Evolutionary conservation across 2,113 vertebrate genomes (phyloP).

Genomic region (Okapia johnstoni): DNA sequence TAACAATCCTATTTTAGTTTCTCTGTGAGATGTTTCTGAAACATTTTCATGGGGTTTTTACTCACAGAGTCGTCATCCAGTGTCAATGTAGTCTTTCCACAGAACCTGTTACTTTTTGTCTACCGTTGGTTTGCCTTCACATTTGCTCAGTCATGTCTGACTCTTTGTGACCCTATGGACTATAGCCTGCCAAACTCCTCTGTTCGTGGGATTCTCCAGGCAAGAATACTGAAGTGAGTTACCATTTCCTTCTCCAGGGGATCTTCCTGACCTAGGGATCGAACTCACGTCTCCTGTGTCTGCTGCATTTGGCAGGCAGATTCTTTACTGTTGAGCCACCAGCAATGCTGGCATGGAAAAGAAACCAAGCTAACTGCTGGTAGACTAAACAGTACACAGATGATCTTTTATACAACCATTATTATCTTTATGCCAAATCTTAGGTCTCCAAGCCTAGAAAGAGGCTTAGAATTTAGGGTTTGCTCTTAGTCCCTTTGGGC

Average conservation of each 20-base stretch:
- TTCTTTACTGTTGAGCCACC: neutral
- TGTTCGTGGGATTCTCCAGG: neutral
- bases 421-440: neutral
- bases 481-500: neutral
- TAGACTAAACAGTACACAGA: neutral
- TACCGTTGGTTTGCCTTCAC: neutral
- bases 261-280: neutral
- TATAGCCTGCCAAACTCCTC: neutral
- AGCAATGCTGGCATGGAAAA: neutral
- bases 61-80: neutral
- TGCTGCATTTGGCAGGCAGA: neutral
- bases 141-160: neutral
- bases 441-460: neutral
- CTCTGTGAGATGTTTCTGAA: neutral
- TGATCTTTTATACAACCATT: neutral
- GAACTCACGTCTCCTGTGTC: neutral
- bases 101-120: neutral
- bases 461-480: neutral
- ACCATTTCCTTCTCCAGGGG: neutral
- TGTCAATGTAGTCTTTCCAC: neutral
- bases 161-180: neutral
- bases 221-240: neutral
- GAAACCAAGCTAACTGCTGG: neutral
- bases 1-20: neutral
- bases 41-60: neutral